Conservation (phyloP, 2,888 invertebrate species). For the Amphiduros pacificus region DNA sequence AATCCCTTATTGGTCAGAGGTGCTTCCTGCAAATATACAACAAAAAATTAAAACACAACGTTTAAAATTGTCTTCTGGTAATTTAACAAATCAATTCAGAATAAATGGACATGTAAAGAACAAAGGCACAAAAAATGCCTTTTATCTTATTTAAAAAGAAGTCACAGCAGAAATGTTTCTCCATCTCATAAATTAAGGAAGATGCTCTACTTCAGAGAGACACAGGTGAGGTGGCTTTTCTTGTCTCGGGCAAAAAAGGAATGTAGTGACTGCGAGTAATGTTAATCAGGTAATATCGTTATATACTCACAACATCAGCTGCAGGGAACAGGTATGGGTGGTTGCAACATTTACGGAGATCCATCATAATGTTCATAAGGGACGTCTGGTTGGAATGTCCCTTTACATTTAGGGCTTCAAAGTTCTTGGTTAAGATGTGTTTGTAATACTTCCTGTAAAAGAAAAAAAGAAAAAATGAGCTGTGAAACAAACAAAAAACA, state of each 20-base stretch:
- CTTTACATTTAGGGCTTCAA: constrained; percentile 92
- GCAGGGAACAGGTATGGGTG: constrained; percentile 96
- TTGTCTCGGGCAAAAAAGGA: too few species aligned
- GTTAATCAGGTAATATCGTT: neutral
- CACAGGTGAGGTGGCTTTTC: too few species aligned
- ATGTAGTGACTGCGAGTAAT: too few species aligned
- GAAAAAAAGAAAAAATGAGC: neutral
- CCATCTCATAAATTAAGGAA: too few species aligned
- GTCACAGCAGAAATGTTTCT: too few species aligned
- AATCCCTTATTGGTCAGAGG: constrained; percentile 82
- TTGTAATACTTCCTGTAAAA: constrained; percentile 84
- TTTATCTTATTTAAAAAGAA: too few species aligned
- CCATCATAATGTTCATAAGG: constrained; percentile 97
- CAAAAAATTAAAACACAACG: too few species aligned
- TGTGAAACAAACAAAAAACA: neutral
- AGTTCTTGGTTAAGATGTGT: constrained; percentile 94
- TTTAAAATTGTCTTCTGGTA: too few species aligned
- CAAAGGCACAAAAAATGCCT: too few species aligned
- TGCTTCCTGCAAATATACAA: constrained; percentile 53
- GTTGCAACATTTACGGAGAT: constrained; percentile 96
- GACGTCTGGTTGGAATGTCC: constrained; percentile 78
- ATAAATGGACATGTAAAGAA: too few species aligned
- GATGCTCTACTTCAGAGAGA: too few species aligned
- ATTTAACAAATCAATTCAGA: too few species aligned
- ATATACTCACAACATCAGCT: constrained; percentile 66